Base-by-base conservation (phyloP, 2,888 invertebrate genomes). In the Synergus itoensis region DNA sequence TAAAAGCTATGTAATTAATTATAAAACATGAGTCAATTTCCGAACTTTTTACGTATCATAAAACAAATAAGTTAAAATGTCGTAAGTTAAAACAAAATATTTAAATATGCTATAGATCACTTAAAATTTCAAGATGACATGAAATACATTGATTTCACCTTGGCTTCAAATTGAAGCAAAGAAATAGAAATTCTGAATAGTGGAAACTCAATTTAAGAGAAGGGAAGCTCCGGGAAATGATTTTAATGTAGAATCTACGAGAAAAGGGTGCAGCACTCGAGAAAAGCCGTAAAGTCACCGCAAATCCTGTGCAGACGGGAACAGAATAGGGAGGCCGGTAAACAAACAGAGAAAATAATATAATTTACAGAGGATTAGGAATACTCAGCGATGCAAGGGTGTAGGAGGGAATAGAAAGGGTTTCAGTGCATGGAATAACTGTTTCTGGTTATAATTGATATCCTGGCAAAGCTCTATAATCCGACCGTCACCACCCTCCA, bases 371-470 rank as follows among this genome's bases (percentile, higher is more conserved):
- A 90, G 92, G 92, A 92, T 92, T 92, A 92, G 92, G 88, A 91
- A 89, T 86, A 89, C 87, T 86, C 86, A 85, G 87, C 84, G 87
- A 87, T 86, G 88, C 85, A 85, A 77, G 81, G 80, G 77, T 63
- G 78, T 41, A 78, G 67, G 79, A 77, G 82, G 80, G 85, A 84
- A 79, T 81, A 86, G 86, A 88, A 89, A 88, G 88, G 90, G 90
- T 89, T 89, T 88, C 87, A 88, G 88, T 90, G 89, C 90, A 89
- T 88, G 88, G 91, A 91, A 90, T 90, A 92, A 92, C 92, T 91
- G 92, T 92, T 92, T 92, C 91, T 91, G 92, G 91, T 92, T 92
- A 92, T 92, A 92, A 92, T 92, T 92, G 92, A 92, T 92, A 92
- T 92, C 92, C 91, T 89, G 90, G 92, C 89, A 92, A 92, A 92